Evolutionary conservation across 2,888 invertebrate species (phyloP), one percentile per base, ranked within the genome.

Genomic region (Geophilus truncorum): DNA sequence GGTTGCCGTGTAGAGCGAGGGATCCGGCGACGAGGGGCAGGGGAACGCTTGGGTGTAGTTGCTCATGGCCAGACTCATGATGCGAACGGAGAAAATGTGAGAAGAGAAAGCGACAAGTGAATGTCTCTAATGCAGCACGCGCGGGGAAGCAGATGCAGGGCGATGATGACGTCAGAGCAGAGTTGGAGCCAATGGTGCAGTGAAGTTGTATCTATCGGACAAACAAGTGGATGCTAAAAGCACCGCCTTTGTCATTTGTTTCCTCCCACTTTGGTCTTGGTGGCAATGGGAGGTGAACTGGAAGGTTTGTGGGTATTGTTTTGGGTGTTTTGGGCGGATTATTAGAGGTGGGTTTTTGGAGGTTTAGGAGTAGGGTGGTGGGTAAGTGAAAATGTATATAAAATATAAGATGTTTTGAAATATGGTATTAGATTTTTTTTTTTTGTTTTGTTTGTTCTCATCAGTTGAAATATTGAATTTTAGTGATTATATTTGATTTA

Each of bases 1-100:
- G n/a, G n/a, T n/a, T n/a, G n/a, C 15, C 9, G 78, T 25, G 80
- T 77, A 77, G n/a, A 77, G 23, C 6, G 75, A 57, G 12, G 81
- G 79, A 10, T 81, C 81, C 1, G 80, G 36, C 5, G 81, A 32
- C 40, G 79, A 76, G 4, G 79, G 25, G 30, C 51, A 25, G 3
- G 51, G 45, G 25, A 51, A 79, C 12, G 12, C 45, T 32, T 79
- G 79, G 4, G 78, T 12, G 25, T 78, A 78, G 32, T 36, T 9
- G 18, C 2, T 51, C 15, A 10, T 7, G 4, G 57, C 79, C 4
- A 79, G 32, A 51, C 79, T 79, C 79, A 79, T 79, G 79, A 5
- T 32, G 51, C 6, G 15, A n/a, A 51, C 18, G 12, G 51, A 9
- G 6, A n/a, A 15, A 4, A 18, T 12, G 6, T 12, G 15, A n/a